Evolutionary conservation across 2,888 invertebrate genomes (phyloP), one percentile per base, ranked within the genome.

Genomic region (Antheraea yamamai): DNA sequence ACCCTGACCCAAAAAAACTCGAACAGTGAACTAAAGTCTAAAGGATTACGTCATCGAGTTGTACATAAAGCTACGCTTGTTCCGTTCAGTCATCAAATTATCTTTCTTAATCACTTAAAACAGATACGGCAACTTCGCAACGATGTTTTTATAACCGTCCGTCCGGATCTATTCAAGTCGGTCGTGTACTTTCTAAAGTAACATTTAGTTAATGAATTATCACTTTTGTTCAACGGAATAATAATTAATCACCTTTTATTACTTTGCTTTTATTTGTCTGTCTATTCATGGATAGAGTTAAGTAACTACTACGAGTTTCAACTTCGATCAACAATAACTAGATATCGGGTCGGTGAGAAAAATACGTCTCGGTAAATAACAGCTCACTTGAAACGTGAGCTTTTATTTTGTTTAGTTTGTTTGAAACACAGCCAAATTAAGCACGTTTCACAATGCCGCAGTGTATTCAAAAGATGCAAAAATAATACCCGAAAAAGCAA

Each of bases 11-110:
- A 70, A 70, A 70, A 70, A 70, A 39, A 4, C 23, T 30, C n/a
- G 39, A 39, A 70, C 70, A 70, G 70, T 70, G 70, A 70, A 12
- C 64, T 70, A 70, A 68, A 68, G 35, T 68, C 68, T 68, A 18
- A 35, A 70, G 39, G 23, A 39, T 70, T 70, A 70, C 70, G 20
- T 70, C 70, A 70, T 70, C 39, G 70, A 70, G 39, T 20, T 39
- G n/a, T 39, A 70, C 39, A 70, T 39, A 70, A 70, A 70, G 70
- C 70, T 70, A 8, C n/a, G 70, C 39, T 70, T 70, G 39, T 70
- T 70, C 39, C 10, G 70, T 70, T 39, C 39, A n/a, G n/a, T n/a
- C 20, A 39, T 70, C 10, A 39, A 70, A 70, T 70, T 70, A 70
- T 30, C 39, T 70, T 39, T 70, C 70, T 39, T 70, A 70, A 70